Conservation (phyloP, 2,113 vertebrate genomes). For the Engraulis encrasicolus region DNA sequence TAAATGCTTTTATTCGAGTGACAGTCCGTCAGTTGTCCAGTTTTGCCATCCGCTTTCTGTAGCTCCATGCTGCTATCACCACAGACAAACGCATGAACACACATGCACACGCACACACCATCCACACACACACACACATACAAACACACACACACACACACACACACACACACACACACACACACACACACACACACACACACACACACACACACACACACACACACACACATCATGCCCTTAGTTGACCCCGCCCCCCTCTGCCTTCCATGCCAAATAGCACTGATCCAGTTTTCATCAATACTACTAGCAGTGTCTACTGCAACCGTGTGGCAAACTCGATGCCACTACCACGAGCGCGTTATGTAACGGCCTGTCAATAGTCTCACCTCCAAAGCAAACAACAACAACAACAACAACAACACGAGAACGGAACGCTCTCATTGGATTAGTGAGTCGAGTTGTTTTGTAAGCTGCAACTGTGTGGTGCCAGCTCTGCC, state of each 20-base stretch:
- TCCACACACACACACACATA: too few relatives aligned
- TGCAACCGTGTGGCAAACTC: not conserved
- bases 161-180: too few relatives aligned
- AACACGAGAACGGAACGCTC: not conserved
- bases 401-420: not conserved
- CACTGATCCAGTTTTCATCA: not conserved
- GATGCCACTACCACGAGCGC: not conserved
- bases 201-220: too few relatives aligned
- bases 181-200: too few relatives aligned
- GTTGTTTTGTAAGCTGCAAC: not conserved
- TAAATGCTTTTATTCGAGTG: not conserved
- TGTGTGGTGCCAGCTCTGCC: too few relatives aligned
- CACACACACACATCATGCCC: too few relatives aligned
- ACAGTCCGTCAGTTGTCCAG: not conserved
- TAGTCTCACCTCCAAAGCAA: not conserved
- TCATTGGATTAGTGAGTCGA: not conserved
- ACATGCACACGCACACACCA: too few relatives aligned
- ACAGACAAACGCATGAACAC: too few relatives aligned
- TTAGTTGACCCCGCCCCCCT: not conserved
- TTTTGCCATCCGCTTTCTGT: not conserved
- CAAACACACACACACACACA: too few relatives aligned
- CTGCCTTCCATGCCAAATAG: not conserved
- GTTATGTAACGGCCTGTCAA: slow-evolving; percentile 1
- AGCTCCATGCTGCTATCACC: not conserved
- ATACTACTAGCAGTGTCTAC: not conserved